Evolutionary conservation across 1,140 invertebrate species (phyloP), one percentile per base, ranked within the genome.

Genomic region (Brachionus manjavacas): DNA sequence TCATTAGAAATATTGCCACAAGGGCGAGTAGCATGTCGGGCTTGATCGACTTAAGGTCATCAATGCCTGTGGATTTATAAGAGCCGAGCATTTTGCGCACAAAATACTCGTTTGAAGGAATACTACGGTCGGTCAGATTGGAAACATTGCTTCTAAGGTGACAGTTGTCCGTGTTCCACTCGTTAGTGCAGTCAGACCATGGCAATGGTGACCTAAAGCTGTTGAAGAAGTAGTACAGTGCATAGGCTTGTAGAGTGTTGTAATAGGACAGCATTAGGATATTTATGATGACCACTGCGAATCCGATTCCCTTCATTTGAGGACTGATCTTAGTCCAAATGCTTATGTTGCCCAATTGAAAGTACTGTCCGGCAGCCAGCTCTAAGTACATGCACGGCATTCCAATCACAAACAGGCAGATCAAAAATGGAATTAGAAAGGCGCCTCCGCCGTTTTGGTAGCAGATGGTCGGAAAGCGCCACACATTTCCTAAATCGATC

Each of bases 171-270:
- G 89, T 90, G 85, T 91, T 91, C 91, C 91, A 91, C 7, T 80
- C 43, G 79, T 91, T 90, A 43, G 88, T 87, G 85, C 91, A 91
- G 12, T 84, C 85, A 12, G 87, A 87, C 91, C 91, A 91, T 0
- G 90, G 90, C 7, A 91, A 85, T 11, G 86, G 86, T 9, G 85
- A 66, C 8, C 84, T 87, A 85, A 90, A 90, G n/a, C 88, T 89
- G 7, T 87, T 85, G 72, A 88, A 86, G 11, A 90, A 85, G 85
- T 90, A 90, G 84, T 88, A 89, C 35, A 90, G 79, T 0, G 88
- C 86, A 89, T 89, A 88, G 4, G 89, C 86, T 41, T 90, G 89
- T 23, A 91, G 87, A 6, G 91, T 89, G 83, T 90, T 91, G 84
- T 91, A 91, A 84, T 91, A 91, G 31, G 86, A 83, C 35, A 83